Base-by-base conservation (phyloP, 2,888 invertebrate genomes). In the Tenthredo livida region DNA sequence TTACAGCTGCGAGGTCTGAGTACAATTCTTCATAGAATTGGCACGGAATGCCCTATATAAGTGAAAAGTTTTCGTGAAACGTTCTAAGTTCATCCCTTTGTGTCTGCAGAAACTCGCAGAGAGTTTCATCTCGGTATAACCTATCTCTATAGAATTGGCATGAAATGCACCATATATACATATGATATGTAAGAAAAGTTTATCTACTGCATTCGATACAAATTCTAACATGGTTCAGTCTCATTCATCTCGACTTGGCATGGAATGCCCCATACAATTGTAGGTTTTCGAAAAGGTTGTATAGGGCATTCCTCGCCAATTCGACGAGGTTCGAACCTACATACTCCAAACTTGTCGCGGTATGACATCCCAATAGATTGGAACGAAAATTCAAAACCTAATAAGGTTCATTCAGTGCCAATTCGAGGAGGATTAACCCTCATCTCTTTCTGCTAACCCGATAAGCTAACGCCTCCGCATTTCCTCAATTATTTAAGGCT, bases 401-500 rank as follows among this genome's bases (percentile, higher is more conserved):
- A 61, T 61, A 61, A 10, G 61, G 61, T 21, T 25, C 12, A 2
- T 61, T 67, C 33, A 12, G 15, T 67, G 33, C 7, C 29, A 33
- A 33, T 67, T 67, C 33, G 6, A 33, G 3, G 17, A 12, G 67
- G 33, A 29, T 33, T 67, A 33, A 67, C 15, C 33, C 67, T 33
- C 15, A 67, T 67, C 33, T 33, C 29, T 67, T 33, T 25, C 67
- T 33, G 17, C 15, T 33, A 67, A 17, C 29, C 33, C 17, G 67
- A 33, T 25, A 67, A 25, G 15, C 67, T 67, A 67, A 67, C 17
- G 33, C 40, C 43, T 73, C 6, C n/a, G n/a, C 21, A 67, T 33
- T 33, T 67, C 12, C 29, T 15, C 33, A 67, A 33, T 67, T 43
- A 43, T 88, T 89, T 50, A 89, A 95, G 95, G 89, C 90, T 95